Conservation (phyloP, 2,888 invertebrate genomes). For the Xestoiulus laeticollis region DNA sequence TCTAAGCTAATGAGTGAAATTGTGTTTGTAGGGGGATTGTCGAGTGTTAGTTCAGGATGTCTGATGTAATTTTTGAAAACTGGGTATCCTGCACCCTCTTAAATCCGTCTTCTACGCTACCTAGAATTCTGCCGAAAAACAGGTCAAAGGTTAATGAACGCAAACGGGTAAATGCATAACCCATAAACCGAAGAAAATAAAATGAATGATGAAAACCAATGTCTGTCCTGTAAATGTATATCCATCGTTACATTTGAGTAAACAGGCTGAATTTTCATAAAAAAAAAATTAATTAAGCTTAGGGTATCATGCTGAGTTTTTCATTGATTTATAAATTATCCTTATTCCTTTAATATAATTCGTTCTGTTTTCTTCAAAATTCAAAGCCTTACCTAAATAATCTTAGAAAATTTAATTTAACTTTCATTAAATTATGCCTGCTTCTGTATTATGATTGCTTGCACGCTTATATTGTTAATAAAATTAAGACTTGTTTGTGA, state of each 20-base stretch:
- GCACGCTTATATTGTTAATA: neutral
- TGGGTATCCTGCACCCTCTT: no score
- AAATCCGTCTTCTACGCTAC: neutral
- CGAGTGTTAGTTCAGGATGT: neutral
- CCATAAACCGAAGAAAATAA: neutral
- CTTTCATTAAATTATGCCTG: neutral
- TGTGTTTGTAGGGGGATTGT: neutral
- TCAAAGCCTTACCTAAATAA: neutral
- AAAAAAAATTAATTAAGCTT: neutral
- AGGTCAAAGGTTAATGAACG: constrained; percentile 35
- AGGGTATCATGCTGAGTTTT: neutral
- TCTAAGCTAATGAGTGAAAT: neutral
- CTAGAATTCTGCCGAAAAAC: neutral
- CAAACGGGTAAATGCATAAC: neutral
- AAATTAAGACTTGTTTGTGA: neutral
- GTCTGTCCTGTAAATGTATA: neutral
- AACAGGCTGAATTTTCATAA: neutral
- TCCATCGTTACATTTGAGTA: neutral
- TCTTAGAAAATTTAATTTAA: neutral
- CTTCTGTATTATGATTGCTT: neutral
- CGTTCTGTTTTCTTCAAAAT: neutral
- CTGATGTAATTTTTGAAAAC: neutral
- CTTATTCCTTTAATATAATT: neutral
- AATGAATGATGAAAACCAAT: neutral
- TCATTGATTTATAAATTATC: neutral